These are phyloP conservation scores for Ischnura elegans DNA, from an alignment of 2,888 invertebrate species.

Conservation along the genomic window DNA sequence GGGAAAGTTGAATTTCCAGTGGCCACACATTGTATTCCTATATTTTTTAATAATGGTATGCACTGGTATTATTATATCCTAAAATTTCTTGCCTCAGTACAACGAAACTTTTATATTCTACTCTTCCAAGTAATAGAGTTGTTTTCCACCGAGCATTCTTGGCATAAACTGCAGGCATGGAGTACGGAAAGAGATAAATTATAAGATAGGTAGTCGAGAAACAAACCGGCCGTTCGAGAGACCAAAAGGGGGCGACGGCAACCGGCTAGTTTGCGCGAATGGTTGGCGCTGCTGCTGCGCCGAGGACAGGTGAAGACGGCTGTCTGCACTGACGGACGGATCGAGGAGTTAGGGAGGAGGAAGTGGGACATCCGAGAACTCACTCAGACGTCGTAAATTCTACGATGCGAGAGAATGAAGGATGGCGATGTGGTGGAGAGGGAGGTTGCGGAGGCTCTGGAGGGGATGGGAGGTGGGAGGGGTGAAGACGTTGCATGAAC, in stretches of 20 bases:
- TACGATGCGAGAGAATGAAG: conserved; percentile 24
- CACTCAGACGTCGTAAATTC: conserved; percentile 35
- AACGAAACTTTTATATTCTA: no score
- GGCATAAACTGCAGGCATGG: background rate
- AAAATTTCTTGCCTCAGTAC: no score
- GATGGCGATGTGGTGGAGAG: background rate
- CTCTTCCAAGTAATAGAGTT: no score
- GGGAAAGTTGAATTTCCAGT: no score
- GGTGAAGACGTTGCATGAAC: background rate
- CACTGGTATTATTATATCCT: no score
- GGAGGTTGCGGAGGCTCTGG: background rate
- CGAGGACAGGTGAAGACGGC: conserved; percentile 21
- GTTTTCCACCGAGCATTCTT: no score
- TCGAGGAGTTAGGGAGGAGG: no score
- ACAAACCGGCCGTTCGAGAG: background rate
- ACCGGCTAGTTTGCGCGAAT: background rate
- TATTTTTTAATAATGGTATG: no score
- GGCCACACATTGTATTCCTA: no score
- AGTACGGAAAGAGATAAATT: background rate
- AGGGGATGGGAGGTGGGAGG: background rate
- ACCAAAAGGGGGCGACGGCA: background rate
- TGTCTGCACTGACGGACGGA: background rate
- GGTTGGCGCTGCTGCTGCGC: background rate
- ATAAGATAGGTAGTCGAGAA: background rate
- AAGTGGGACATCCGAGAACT: conserved; percentile 29